Conservation (phyloP, 2,888 invertebrate species). For the Eupsilia transversa region DNA sequence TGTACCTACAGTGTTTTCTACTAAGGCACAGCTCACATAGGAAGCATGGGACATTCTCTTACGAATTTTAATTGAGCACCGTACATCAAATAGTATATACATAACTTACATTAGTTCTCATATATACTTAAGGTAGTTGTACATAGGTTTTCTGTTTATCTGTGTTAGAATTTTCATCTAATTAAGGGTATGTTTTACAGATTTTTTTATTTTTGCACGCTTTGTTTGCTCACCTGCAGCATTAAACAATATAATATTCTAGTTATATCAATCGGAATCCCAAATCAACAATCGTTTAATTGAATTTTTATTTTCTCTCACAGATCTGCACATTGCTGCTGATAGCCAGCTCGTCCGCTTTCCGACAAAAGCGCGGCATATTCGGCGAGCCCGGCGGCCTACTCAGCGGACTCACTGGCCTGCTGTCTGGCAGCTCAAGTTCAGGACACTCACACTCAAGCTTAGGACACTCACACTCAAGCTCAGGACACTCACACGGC, state of each 20-base stretch:
- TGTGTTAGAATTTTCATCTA: no score
- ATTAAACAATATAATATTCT: no score
- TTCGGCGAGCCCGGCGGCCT: constrained; percentile 75
- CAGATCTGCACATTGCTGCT: constrained; percentile 75
- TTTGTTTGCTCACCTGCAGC: no score
- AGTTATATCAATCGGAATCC: no score
- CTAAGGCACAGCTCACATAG: neutral
- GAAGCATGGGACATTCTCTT: neutral
- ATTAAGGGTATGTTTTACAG: no score
- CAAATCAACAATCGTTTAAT: no score
- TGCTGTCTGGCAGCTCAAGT: constrained; percentile 15
- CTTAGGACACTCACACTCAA: constrained; percentile 17
- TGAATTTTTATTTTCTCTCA: neutral
- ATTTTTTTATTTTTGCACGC: no score
- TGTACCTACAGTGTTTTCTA: neutral
- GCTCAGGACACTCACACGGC: constrained; percentile 31
- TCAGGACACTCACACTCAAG: constrained; percentile 28
- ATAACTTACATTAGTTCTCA: no score
- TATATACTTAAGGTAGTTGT: no score
- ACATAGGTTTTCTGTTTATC: no score
- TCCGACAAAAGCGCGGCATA: constrained; percentile 79
- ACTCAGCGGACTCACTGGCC: constrained; percentile 59
- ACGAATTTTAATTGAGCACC: neutral
- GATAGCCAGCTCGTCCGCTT: constrained; percentile 70
- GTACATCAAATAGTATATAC: neutral